Base-by-base conservation (phyloP, 2,888 invertebrate genomes). In the Drosophila seclusa region DNA sequence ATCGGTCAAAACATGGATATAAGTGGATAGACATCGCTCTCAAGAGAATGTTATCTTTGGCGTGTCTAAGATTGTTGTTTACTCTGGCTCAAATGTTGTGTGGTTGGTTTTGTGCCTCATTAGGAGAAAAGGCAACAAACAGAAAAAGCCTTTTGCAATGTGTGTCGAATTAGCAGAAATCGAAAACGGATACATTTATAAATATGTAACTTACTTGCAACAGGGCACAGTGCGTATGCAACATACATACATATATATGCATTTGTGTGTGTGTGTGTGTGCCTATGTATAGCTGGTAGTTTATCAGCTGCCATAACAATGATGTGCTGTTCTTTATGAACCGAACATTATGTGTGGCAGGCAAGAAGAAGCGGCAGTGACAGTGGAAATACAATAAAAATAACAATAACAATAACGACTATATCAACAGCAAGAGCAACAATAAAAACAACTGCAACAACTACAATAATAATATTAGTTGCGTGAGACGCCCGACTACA, bases 271-370 rank as follows among this genome's bases (percentile, higher is more conserved):
- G 21, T 68, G 16, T 54, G 24, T 24, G 40, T 36, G 52, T 29
- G 18, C 36, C 21, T 63, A 11, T 55, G 48, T 66, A 16, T 59
- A 45, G 38, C 40, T 55, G 16, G 53, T 36, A 79, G 77, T 67
- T 79, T 77, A 79, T 77, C 80, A 82, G 80, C 80, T 80, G 82
- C 72, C 82, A 78, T 50, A 82, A 80, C 82, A 80, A 80, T 82
- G 80, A 82, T 82, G 72, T 59, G 82, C 75, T 64, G 68, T 82
- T 80, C 76, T 78, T 82, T 76, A 73, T 75, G 65, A 78, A 75
- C 75, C 69, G 68, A 52, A 72, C 75, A 64, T 63, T 58, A 66
- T 78, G 72, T 71, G 71, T 61, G 63, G 55, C 6, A 63, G 64
- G 50, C 69, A 68, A 68, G 63, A 50, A 68, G 66, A 58, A 31